These are phyloP conservation scores for Pollenia griseotomentosa DNA, from an alignment of 2,888 invertebrate species.

Conservation along the genomic window DNA sequence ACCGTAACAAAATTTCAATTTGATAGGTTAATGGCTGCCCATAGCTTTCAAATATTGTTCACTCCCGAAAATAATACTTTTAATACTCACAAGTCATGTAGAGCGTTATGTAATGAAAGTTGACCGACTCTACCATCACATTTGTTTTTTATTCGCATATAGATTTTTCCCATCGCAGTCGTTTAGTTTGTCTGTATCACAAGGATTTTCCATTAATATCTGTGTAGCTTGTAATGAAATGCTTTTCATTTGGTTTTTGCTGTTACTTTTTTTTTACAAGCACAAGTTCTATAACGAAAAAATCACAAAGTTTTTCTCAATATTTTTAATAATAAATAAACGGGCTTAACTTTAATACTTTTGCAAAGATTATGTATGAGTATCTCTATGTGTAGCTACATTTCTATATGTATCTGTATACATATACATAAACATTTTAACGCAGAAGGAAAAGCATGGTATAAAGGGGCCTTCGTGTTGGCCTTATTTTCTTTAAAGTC, in stretches of 20 bases:
- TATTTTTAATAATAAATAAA: slow-evolving; percentile 70
- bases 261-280: not conserved
- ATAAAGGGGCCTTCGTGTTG: too few species aligned
- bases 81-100: too few species aligned
- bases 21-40: too few species aligned
- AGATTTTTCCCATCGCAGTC: not conserved
- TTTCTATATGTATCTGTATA: not conserved
- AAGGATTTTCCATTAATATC: slow-evolving; percentile 13
- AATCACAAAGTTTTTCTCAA: slow-evolving; percentile 47
- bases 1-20: too few species aligned
- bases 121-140: not conserved
- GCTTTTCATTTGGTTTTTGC: slow-evolving; percentile 8
- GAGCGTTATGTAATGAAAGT: too few species aligned
- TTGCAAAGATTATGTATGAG: slow-evolving; percentile 54
- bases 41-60: too few species aligned
- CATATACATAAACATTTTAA: too few species aligned
- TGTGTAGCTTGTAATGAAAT: slow-evolving; percentile 4
- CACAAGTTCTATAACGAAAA: slow-evolving; percentile 13
- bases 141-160: not conserved
- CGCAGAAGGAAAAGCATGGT: too few species aligned
- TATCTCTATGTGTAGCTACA: slow-evolving; percentile 6
- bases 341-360: slow-evolving; percentile 69
- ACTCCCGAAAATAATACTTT: too few species aligned
- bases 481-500: too few species aligned
- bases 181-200: slow-evolving; percentile 11